Conservation (phyloP, 2,797 vertebrate species). For the Pseudomugil gertrudae region DNA sequence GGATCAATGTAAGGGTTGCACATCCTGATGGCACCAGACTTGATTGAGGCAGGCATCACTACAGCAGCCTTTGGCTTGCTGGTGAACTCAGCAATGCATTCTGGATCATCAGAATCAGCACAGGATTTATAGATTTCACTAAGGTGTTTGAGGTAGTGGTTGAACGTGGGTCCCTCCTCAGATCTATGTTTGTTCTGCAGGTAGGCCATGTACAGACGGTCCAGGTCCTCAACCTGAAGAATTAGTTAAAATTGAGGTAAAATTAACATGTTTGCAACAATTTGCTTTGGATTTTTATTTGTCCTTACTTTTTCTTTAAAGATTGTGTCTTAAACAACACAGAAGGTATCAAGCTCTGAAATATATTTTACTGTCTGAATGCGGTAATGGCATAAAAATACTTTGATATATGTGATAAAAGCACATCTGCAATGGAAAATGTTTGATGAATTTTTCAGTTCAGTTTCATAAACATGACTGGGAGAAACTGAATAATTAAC, state of each 20-base stretch:
- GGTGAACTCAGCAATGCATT: slow-evolving; percentile 83
- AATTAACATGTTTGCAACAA: background rate
- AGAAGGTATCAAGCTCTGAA: background rate
- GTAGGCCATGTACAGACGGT: slow-evolving; percentile 80
- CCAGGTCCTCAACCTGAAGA: slow-evolving; percentile 81
- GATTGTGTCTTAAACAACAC: slow-evolving; percentile 8
- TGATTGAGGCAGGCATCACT: slow-evolving; percentile 77
- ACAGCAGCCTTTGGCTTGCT: slow-evolving; percentile 81
- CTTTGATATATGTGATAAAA: slow-evolving; percentile 14
- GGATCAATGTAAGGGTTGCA: slow-evolving; percentile 85
- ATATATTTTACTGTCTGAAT: slow-evolving; percentile 19
- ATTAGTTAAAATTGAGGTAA: slow-evolving; percentile 1
- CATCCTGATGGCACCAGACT: slow-evolving; percentile 64
- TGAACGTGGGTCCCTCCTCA: slow-evolving; percentile 77
- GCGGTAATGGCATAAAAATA: slow-evolving; percentile 27
- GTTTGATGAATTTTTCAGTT: slow-evolving; percentile 16
- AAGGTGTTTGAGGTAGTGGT: slow-evolving; percentile 82
- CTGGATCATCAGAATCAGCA: slow-evolving; percentile 81
- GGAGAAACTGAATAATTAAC: slow-evolving; percentile 40
- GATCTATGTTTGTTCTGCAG: slow-evolving; percentile 84
- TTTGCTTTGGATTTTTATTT: background rate
- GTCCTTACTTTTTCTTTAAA: slow-evolving; percentile 5
- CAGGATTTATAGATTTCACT: slow-evolving; percentile 83
- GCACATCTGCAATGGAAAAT: slow-evolving; percentile 13
- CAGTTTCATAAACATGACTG: slow-evolving; percentile 13